Base-by-base conservation (phyloP, 2,888 invertebrate genomes). In the Caenorhabditis sp. region DNA sequence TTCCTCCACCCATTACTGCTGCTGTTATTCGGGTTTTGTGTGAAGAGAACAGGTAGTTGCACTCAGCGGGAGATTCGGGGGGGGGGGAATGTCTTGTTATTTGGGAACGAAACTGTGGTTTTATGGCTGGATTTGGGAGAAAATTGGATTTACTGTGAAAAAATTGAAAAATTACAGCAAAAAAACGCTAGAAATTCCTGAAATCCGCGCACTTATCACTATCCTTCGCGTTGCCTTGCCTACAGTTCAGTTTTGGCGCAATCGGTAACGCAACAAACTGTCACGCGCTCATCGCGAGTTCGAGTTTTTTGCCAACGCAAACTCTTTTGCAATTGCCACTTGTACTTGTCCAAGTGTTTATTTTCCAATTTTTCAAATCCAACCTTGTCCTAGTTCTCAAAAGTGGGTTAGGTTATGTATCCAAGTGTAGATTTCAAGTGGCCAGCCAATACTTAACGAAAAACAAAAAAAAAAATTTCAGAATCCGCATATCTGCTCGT, bases 401-500 rank as follows among this genome's bases (percentile, higher is more conserved):
- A 40, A 11, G 6, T 13, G 13, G 40, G 40, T 40, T 47, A 47
- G 47, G 47, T n/a, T n/a, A n/a, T n/a, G n/a, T n/a, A n/a, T n/a
- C n/a, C n/a, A n/a, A n/a, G n/a, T 47, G 9, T 47, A 5, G 47
- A 18, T 47, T 47, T 47, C 47, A 47, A 47, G 47, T 47, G 20
- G 4, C 18, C 47, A 47, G 9, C n/a, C n/a, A 9, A 32, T 4
- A 32, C 5, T 32, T 32, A 6, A 6, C 9, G 32, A 4, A 32
- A 32, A 32, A 32, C 32, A 32, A 32, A 4, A 32, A 32, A 32
- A 32, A 32, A 32, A 22, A 24, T 56, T 74, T 18, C 74, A 74
- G 74, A 74, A n/a, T 67, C 60, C 26, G 67, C 74, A 8, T 20
- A 20, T 1, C 76, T 90, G 11, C 44, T 76, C 26, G 85, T 90